Base-by-base conservation (phyloP, 2,113 vertebrate species). In the Plectropomus leopardus region DNA sequence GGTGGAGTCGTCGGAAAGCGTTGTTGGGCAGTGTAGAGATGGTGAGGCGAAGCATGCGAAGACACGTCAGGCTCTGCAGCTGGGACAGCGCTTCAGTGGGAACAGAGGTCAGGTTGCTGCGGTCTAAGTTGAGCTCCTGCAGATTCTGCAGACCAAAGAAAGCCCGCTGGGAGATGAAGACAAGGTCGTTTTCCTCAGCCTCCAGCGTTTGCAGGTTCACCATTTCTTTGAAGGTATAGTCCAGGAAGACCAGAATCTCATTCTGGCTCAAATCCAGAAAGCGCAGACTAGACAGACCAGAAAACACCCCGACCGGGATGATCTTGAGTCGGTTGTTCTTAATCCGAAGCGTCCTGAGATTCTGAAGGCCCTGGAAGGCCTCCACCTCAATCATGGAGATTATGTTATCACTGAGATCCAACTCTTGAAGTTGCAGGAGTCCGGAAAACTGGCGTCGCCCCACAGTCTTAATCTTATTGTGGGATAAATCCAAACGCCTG, bases 361-460 rank as follows among this genome's bases (percentile, higher is more conserved):
- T 94, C 24, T 92, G 94, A 4, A 97, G 93, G 26, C 96, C 94
- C 9, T 92, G 92, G 86, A 98, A 97, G 69, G 96, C 94, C 51
- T 96, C 96, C 0, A 96, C 96, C 74, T 97, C 97, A 1, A 98
- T 96, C 89, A 94, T 94, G 30, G 97, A 96, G 78, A 98, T 95
- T 61, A 94, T 53, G 77, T 98, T 98, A 65, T 96, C 90, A 71
- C 96, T 97, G 64, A 98, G 94, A 89, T 98, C 95, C 84, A 98
- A 89, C 76, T 97, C 96, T 77, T 87, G 95, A 28, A 98, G 94
- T 72, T 94, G 94, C 23, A 78, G 61, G 51, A 98, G 93, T 26
- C 93, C 92, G 6, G 92, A 95, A 63, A 98, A 96, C 92, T 96
- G 96, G 23, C 95, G 94, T 2, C 88, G 94, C 32, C 94, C 93